These are phyloP conservation scores for Hydrochoerus hydrochaeris DNA, from an alignment of 2,113 vertebrate genomes.

Conservation along the genomic window DNA sequence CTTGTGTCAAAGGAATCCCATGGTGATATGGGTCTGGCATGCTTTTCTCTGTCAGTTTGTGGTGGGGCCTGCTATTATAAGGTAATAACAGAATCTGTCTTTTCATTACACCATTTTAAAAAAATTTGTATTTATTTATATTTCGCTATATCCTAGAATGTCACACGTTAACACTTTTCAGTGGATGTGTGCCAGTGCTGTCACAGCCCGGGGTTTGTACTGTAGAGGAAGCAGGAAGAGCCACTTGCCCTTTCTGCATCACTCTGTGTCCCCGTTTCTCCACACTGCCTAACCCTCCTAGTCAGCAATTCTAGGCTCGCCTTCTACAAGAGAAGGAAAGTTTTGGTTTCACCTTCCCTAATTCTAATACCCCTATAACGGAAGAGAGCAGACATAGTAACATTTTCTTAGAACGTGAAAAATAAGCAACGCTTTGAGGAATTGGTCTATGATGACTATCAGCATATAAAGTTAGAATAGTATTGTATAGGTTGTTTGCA, in stretches of 20 bases:
- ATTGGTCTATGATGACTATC: neutral
- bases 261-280: neutral
- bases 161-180: neutral
- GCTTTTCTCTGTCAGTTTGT: neutral
- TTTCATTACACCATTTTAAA: neutral
- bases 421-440: neutral
- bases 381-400: neutral
- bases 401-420: neutral
- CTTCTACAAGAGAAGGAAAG: neutral
- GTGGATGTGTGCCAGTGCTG: neutral
- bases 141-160: neutral
- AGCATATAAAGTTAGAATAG: neutral
- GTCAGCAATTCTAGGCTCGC: neutral
- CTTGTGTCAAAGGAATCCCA: constrained; percentile 1
- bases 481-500: neutral
- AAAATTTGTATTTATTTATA: neutral
- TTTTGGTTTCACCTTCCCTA: neutral
- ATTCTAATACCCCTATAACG: neutral
- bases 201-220: neutral
- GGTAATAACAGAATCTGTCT: neutral
- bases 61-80: neutral
- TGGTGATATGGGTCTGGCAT: neutral
- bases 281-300: neutral
- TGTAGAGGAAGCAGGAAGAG: neutral
- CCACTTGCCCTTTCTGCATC: neutral